Evolutionary conservation across 53 echinoderm and acorn worm genomes (phyloP), one percentile per base, ranked within the genome.

Genomic region (Echinarachnius parma): DNA sequence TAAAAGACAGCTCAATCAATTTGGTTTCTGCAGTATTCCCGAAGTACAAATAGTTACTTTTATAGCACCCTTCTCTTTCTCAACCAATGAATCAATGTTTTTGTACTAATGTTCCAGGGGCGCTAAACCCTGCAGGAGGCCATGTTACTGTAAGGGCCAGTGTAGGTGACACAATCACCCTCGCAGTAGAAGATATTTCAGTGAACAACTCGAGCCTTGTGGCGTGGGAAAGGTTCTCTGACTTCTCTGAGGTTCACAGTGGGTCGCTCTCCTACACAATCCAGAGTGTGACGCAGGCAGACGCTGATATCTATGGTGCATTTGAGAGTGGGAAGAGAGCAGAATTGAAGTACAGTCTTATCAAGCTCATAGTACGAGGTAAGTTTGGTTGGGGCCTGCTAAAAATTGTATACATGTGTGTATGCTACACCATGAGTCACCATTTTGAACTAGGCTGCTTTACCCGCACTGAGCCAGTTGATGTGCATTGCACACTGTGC

Each of bases 311-410:
- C 23, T 72, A 72, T 39, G 74, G 74, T 1, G 42, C 74, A 5
- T 72, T 72, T 15, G 55, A 39, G 57, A 35, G 28, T 16, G 74
- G 74, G 21, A 54, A 34, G 39, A 72, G 74, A 39, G 0, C 58
- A 7, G 5, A 13, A 30, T 44, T 72, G 16, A 72, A 9, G 42
- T 72, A 72, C 44, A 72, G 74, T 57, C 74, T 72, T 2, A 72
- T 72, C 39, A 36, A 72, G 30, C 57, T 72, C 23, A 72, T 72
- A 27, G 24, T 72, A 2, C 34, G 74, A 56, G 74, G 74, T 72
- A 37, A 50, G 52, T 14, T 50, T 39, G 13, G 42, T 39, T 39
- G 7, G 42, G 7, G 7, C n/a, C n/a, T n/a, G n/a, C n/a, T n/a
- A n/a, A n/a, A n/a, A n/a, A n/a, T n/a, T n/a, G n/a, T n/a, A n/a